These are phyloP conservation scores for Autographa gamma DNA, from an alignment of 2,888 invertebrate species.

Conservation along the genomic window DNA sequence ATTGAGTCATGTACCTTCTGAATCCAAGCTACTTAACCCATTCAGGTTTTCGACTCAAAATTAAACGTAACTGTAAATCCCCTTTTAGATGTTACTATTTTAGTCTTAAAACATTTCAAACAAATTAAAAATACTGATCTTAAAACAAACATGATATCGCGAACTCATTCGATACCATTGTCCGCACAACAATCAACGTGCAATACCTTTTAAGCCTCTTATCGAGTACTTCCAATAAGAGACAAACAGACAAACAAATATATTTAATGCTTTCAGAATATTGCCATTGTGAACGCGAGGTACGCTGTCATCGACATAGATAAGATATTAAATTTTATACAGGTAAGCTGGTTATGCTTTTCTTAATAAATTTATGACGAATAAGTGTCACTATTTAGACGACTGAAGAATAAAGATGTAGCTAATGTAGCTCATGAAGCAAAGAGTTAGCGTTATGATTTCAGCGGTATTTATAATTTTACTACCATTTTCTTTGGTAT, in stretches of 20 bases:
- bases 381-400: too few relatives aligned
- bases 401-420: too few relatives aligned
- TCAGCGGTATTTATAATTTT: too few relatives aligned
- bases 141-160: neutral
- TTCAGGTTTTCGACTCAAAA: too few relatives aligned
- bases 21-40: too few relatives aligned
- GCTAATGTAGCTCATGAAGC: too few relatives aligned
- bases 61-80: too few relatives aligned
- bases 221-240: neutral
- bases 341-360: constrained; percentile 40
- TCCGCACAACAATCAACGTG: neutral
- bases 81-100: too few relatives aligned
- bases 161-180: neutral
- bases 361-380: neutral
- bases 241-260: neutral
- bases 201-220: constrained; percentile 1
- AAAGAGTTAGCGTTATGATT: too few relatives aligned
- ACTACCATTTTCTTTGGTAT: too few relatives aligned
- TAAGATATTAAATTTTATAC: constrained; percentile 23
- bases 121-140: neutral
- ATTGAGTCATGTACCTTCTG: too few relatives aligned
- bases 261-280: constrained; percentile 27
- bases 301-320: neutral
- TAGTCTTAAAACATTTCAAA: too few relatives aligned
- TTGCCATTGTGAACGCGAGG: constrained; percentile 17